Evolutionary conservation across 2,888 invertebrate species (phyloP).

Genomic region (Thelaira solivaga): DNA sequence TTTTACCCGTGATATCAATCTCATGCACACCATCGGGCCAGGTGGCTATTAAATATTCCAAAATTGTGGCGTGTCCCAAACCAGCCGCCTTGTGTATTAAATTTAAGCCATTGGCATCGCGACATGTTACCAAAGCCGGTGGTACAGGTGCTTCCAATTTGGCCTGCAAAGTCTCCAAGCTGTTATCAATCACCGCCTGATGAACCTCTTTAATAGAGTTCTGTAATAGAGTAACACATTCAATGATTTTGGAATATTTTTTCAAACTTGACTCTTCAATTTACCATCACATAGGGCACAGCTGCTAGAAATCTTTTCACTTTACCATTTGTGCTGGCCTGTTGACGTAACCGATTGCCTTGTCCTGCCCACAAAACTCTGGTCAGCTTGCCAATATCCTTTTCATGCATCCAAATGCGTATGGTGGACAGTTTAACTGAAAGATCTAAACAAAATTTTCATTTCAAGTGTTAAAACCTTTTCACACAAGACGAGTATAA

Average conservation of each 20-base stretch:
- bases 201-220: slow-evolving; percentile 90
- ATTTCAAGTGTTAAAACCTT: slow-evolving; percentile 52
- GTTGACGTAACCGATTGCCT: slow-evolving; percentile 87
- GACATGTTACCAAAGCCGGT: slow-evolving; percentile 84
- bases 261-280: neutral
- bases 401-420: slow-evolving; percentile 96
- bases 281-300: slow-evolving; percentile 95
- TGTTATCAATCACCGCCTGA: slow-evolving; percentile 85
- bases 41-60: slow-evolving; percentile 84
- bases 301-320: slow-evolving; percentile 92
- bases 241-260: neutral
- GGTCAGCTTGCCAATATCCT: slow-evolving; percentile 90
- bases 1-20: slow-evolving; percentile 89
- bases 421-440: slow-evolving; percentile 92
- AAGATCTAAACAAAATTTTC: slow-evolving; percentile 79
- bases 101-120: slow-evolving; percentile 88
- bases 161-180: slow-evolving; percentile 83
- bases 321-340: slow-evolving; percentile 89
- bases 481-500: slow-evolving; percentile 60
- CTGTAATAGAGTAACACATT: slow-evolving; percentile 78
- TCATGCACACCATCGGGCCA: slow-evolving; percentile 84
- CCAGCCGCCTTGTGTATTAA: slow-evolving; percentile 94
- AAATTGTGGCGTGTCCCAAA: slow-evolving; percentile 85
- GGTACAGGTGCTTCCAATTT: slow-evolving; percentile 84
- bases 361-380: slow-evolving; percentile 94